phyloP scores from a whole-genome alignment of 2,797 vertebrate species.

The Onychomys leucogaster region DNA sequence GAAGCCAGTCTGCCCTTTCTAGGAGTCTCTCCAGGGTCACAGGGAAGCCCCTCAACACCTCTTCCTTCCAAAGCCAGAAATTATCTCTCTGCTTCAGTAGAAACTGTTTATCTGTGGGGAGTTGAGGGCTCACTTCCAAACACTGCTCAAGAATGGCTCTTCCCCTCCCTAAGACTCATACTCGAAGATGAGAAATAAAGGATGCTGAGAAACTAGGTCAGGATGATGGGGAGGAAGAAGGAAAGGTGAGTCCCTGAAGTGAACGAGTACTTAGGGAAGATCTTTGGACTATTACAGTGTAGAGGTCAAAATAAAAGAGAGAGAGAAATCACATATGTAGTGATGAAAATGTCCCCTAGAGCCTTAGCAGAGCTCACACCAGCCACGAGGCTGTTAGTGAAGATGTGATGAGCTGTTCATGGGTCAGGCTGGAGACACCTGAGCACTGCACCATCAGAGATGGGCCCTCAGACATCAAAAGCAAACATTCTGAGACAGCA shows the following conservation, averaged over 20 bases:
- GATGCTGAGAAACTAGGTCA: too few species aligned
- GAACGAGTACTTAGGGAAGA: not conserved
- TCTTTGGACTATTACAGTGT: not conserved
- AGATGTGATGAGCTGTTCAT: not conserved
- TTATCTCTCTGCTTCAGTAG: not conserved
- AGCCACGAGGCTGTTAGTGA: not conserved
- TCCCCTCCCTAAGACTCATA: not conserved
- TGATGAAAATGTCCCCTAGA: not conserved
- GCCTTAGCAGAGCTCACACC: not conserved
- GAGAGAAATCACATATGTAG: not conserved
- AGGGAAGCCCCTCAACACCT: not conserved
- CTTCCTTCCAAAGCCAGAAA: not conserved
- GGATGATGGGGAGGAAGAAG: too few species aligned
- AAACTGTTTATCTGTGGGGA: not conserved
- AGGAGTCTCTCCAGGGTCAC: not conserved
- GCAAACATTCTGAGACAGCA: not conserved
- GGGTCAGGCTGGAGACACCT: not conserved
- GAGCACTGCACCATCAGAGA: not conserved
- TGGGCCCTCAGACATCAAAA: not conserved
- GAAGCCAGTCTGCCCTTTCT: not conserved
- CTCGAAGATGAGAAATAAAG: too few species aligned
- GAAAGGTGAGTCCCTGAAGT: too few species aligned
- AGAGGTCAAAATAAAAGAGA: not conserved
- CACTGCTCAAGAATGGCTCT: not conserved
- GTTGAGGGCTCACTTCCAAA: not conserved